Percentiles rank a stretch among this genome's conserved stretches.
Evolutionary conservation across 2,113 vertebrate species (phyloP).

Genomic region (Xiphophorus couchianus): DNA sequence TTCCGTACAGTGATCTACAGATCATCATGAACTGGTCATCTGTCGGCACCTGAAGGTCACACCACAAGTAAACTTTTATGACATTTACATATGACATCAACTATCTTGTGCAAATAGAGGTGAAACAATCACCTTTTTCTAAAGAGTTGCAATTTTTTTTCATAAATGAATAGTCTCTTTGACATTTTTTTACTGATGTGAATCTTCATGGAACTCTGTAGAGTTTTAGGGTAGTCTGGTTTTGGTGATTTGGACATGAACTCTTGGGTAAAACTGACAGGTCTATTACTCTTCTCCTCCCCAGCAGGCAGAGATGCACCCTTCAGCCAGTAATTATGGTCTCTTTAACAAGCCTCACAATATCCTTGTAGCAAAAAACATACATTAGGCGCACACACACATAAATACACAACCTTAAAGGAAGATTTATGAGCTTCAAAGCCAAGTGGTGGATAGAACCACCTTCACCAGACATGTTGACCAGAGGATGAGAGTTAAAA

Average conservation of each 20-base stretch:
- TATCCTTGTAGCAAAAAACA: slow-evolving; percentile 55
- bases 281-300: slow-evolving; percentile 65
- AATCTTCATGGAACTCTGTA: slow-evolving; percentile 24
- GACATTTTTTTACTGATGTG: slow-evolving; percentile 9
- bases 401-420: slow-evolving; percentile 19
- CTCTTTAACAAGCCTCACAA: slow-evolving; percentile 59
- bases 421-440: slow-evolving; percentile 67
- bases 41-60: not conserved
- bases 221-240: not conserved
- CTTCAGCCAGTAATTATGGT: slow-evolving; percentile 56
- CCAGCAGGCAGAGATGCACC: slow-evolving; percentile 40
- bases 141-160: not conserved
- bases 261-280: slow-evolving; percentile 65
- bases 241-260: slow-evolving; percentile 33
- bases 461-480: slow-evolving; percentile 72
- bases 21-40: not conserved
- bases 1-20: too few relatives aligned
- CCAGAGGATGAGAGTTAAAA: slow-evolving; percentile 61
- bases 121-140: not conserved
- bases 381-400: slow-evolving; percentile 12
- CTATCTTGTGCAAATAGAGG: not conserved
- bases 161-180: not conserved
- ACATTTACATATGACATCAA: too few relatives aligned
- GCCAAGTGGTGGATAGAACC: slow-evolving; percentile 69
- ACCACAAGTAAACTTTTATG: not conserved